Base-by-base conservation (phyloP, 1,140 invertebrate species). In the Lutraria rhynchaena region DNA sequence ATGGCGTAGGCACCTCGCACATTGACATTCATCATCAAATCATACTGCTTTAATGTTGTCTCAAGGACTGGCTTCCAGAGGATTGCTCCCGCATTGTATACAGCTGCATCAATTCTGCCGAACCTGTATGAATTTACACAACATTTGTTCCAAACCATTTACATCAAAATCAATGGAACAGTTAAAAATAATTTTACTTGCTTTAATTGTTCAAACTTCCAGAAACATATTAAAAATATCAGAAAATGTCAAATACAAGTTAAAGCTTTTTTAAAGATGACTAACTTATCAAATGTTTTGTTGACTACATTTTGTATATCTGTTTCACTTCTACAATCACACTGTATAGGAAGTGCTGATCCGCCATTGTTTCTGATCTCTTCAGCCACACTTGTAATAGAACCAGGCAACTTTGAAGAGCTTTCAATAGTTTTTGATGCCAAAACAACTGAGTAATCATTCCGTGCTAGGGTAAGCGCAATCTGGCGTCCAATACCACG, bases 81-180 rank as follows among this genome's bases (percentile, higher is more conserved):
- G 27, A 90, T 88, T 13, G 89, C 84, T 37, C 89, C 89, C 33
- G 88, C 88, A 76, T 89, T 89, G 35, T 89, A 89, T 0, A 89
- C 81, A 35, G 85, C 88, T 5, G 86, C 70, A 83, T 89, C 88
- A 11, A 89, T 31, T 13, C 77, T 41, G 13, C 86, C 86, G 83
- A 85, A 89, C 31, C 86, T 87, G 71, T 19, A 81, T 70, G n/a
- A n/a, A n/a, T n/a, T n/a, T 17, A 27, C 13, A 35, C 27, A 63
- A 63, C 53, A 55, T 22, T n/a, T n/a, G n/a, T n/a, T n/a, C n/a
- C n/a, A n/a, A n/a, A n/a, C n/a, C n/a, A n/a, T n/a, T n/a, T n/a
- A n/a, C n/a, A n/a, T n/a, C n/a, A n/a, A n/a, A n/a, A n/a, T n/a
- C n/a, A n/a, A n/a, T n/a, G n/a, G n/a, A n/a, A n/a, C n/a, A n/a